Percentiles rank a stretch among this genome's conserved stretches.
Evolutionary conservation across 2,113 vertebrate genomes (phyloP).

Genomic region (Neolamprologus cancellatus): DNA sequence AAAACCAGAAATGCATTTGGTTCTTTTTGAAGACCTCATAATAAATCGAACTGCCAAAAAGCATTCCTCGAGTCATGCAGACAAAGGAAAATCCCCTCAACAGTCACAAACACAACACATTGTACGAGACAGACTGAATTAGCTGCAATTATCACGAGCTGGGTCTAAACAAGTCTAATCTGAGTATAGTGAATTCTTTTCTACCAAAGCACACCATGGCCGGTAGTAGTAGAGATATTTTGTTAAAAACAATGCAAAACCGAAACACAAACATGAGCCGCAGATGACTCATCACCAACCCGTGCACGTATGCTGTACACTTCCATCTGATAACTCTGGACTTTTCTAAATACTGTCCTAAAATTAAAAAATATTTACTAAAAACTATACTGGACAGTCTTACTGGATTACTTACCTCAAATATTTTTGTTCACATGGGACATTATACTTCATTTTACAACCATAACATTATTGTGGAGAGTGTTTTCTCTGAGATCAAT

Average conservation of each 20-base stretch:
- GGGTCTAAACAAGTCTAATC: not conserved
- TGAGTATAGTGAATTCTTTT: not conserved
- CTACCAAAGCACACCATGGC: not conserved
- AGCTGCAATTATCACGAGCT: not conserved
- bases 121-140: not conserved
- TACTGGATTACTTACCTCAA: not conserved
- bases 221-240: not conserved
- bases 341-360: not conserved
- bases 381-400: not conserved
- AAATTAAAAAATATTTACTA: not conserved
- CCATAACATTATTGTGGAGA: not conserved
- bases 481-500: not conserved
- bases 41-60: constrained; percentile 48
- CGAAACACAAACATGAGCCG: not conserved
- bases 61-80: constrained; percentile 38
- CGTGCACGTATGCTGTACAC: not conserved
- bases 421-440: not conserved
- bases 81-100: constrained; percentile 46
- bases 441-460: not conserved
- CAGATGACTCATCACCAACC: not conserved
- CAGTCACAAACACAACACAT: constrained; percentile 11
- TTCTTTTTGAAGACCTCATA: constrained; percentile 39
- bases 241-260: not conserved
- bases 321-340: not conserved
- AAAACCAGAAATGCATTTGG: constrained; percentile 47